phyloP scores from a whole-genome alignment of 2,797 vertebrate species.

The Taeniopygia guttata region DNA sequence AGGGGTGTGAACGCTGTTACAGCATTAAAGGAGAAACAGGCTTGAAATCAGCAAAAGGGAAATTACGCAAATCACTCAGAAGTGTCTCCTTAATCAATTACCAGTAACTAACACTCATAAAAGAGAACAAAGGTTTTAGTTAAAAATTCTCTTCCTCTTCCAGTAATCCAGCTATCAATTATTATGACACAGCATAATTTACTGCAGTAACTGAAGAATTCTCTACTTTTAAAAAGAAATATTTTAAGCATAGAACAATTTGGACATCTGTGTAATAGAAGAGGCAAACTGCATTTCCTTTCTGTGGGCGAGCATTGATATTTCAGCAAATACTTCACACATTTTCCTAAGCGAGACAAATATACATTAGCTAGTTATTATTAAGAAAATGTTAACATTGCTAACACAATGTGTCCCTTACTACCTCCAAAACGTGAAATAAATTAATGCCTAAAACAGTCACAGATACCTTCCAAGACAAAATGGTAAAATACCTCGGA shows the following conservation, averaged over 20 bases:
- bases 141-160: not conserved
- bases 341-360: not conserved
- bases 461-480: not conserved
- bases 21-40: not conserved
- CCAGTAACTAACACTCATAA: not conserved
- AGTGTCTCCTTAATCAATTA: not conserved
- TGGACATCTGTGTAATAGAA: not conserved
- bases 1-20: accelerated
- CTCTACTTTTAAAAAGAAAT: not conserved
- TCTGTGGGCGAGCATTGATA: not conserved
- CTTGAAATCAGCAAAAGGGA: not conserved
- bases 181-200: not conserved
- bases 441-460: not conserved
- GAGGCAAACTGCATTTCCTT: not conserved
- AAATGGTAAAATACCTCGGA: accelerated
- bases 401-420: not conserved
- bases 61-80: not conserved
- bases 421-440: not conserved
- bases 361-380: not conserved
- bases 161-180: not conserved
- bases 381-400: not conserved
- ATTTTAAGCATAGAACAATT: not conserved
- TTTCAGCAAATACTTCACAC: not conserved
- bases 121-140: not conserved
- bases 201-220: not conserved